phyloP scores from a whole-genome alignment of 2,888 invertebrate genomes.

The Platycheirus albimanus region DNA sequence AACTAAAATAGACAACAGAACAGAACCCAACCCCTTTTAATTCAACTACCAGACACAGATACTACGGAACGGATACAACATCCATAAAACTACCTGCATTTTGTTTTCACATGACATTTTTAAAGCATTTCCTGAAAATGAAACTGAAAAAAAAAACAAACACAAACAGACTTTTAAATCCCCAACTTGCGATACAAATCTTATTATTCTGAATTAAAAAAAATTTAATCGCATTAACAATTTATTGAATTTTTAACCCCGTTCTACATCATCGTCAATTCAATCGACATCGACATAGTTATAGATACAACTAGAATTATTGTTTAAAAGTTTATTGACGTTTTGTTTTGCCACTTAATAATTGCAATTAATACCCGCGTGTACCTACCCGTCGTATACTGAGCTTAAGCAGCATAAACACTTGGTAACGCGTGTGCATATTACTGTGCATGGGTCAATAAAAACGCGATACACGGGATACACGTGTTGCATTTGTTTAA shows the following conservation, averaged over 20 bases:
- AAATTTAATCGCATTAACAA: not conserved
- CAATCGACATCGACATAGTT: no score
- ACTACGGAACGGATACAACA: not conserved
- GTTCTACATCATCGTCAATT: no score
- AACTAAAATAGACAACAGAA: not conserved
- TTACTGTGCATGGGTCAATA: constrained; percentile 58
- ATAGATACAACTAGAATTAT: no score
- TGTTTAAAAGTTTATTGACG: constrained; percentile 25
- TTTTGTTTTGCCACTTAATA: constrained; percentile 30
- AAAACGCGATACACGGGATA: no score
- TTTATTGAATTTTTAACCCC: not conserved
- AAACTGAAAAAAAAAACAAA: not conserved
- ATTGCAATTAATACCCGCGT: constrained; percentile 29
- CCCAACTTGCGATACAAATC: not conserved
- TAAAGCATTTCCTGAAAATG: no score
- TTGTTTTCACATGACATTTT: not conserved
- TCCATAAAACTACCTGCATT: not conserved
- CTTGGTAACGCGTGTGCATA: constrained; percentile 40
- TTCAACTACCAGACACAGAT: not conserved
- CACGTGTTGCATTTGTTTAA: constrained; percentile 57
- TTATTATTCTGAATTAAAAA: no score
- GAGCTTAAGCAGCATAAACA: constrained; percentile 28
- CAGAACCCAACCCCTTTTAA: not conserved
- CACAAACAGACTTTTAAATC: not conserved
- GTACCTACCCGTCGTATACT: not conserved